Conservation (phyloP, 2,113 vertebrate species). For the Chiloscyllium plagiosum region DNA sequence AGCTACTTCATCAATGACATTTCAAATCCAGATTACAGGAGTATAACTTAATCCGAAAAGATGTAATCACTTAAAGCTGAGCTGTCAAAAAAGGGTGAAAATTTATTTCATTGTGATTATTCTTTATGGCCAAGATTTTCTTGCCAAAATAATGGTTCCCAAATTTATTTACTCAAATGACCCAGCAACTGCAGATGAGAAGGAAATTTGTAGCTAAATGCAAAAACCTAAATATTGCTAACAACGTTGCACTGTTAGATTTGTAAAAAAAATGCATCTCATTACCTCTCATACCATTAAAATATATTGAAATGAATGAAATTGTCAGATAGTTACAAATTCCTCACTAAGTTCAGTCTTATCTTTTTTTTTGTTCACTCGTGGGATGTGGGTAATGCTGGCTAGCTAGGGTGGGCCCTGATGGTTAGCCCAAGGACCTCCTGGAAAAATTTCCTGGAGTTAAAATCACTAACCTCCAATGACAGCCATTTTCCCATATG, state of each 20-base stretch:
- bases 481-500: no score
- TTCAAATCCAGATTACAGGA: not conserved
- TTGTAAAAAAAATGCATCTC: not conserved
- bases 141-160: not conserved
- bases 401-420: no score
- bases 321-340: not conserved
- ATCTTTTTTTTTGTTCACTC: no score
- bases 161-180: not conserved
- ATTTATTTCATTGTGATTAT: not conserved
- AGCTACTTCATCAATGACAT: not conserved
- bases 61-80: no score
- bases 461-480: no score
- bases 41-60: not conserved
- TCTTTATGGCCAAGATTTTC: not conserved
- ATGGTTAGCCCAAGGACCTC: no score
- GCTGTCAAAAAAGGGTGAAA: not conserved
- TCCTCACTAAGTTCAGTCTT: not conserved
- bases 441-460: no score
- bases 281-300: not conserved
- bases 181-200: not conserved
- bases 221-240: not conserved
- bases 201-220: not conserved
- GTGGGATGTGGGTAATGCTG: no score
- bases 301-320: not conserved
- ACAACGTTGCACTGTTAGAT: not conserved